These are phyloP conservation scores for Urocolius indicus DNA, from an alignment of 2,113 vertebrate species.

Conservation along the genomic window DNA sequence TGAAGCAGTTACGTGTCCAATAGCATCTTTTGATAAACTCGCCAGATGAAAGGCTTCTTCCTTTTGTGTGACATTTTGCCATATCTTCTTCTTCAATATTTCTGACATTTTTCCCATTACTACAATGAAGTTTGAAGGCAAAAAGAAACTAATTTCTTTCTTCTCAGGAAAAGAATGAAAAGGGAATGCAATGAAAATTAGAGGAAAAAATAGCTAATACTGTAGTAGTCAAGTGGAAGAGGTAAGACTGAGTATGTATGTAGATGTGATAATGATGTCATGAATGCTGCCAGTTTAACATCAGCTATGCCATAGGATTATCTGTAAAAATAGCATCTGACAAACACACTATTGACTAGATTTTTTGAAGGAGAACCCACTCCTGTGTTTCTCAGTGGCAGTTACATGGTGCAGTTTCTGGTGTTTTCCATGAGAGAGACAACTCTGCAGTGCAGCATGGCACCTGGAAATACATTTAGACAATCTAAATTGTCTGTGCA, in stretches of 20 bases:
- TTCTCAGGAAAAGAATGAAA: not conserved
- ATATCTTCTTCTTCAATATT: not conserved
- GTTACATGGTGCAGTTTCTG: not conserved
- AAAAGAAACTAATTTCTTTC: not conserved
- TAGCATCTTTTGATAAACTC: not conserved
- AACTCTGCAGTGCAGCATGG: fast-evolving
- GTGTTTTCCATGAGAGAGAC: not conserved
- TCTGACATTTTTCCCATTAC: conserved; percentile 12
- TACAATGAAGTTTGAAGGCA: not conserved
- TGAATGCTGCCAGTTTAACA: not conserved
- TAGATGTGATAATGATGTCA: not conserved
- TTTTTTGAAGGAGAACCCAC: not conserved
- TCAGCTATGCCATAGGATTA: not conserved
- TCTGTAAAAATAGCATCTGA: not conserved
- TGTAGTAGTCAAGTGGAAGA: not conserved
- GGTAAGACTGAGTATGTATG: not conserved
- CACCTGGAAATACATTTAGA: not conserved
- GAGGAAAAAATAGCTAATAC: not conserved
- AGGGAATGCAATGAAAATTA: not conserved
- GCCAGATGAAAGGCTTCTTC: not conserved
- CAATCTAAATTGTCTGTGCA: fast-evolving
- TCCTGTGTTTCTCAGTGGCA: fast-evolving
- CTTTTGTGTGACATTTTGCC: not conserved
- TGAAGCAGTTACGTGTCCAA: not conserved
- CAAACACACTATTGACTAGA: fast-evolving